Evolutionary conservation across 2,888 invertebrate genomes (phyloP).

Genomic region (Hydriomena furcata): DNA sequence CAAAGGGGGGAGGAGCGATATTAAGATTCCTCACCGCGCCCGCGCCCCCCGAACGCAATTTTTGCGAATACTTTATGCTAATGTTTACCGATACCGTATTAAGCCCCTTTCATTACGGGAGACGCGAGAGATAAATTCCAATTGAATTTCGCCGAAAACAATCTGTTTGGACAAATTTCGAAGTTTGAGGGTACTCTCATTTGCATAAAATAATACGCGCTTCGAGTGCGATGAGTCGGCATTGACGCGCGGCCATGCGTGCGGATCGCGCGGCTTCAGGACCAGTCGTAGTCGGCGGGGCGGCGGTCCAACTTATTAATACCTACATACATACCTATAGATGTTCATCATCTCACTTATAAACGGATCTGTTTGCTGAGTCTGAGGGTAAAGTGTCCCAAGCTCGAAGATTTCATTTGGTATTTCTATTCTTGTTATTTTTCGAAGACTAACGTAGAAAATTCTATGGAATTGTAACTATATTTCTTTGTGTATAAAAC

Average conservation of each 20-base stretch:
- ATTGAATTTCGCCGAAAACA: slow-evolving; percentile 68
- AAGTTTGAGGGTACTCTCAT: slow-evolving; percentile 54
- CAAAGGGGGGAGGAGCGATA: slow-evolving; percentile 38
- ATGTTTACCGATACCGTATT: slow-evolving; percentile 65
- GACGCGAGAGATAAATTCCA: slow-evolving; percentile 54
- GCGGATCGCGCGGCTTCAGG: too few relatives aligned
- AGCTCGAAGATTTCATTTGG: too few relatives aligned
- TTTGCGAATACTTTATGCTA: slow-evolving; percentile 69
- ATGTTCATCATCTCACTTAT: neutral
- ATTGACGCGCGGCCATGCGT: slow-evolving; percentile 7
- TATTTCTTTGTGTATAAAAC: too few relatives aligned
- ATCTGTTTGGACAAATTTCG: slow-evolving; percentile 67
- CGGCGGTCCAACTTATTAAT: neutral
- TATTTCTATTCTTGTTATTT: too few relatives aligned
- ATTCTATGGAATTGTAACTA: too few relatives aligned
- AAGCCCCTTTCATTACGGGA: slow-evolving; percentile 62
- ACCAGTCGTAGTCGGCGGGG: too few relatives aligned
- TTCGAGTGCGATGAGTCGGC: slow-evolving; percentile 14
- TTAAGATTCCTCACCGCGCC: slow-evolving; percentile 59
- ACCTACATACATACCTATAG: neutral
- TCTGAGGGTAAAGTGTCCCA: too few relatives aligned
- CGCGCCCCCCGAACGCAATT: slow-evolving; percentile 56
- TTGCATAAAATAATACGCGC: slow-evolving; percentile 62
- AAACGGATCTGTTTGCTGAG: neutral
- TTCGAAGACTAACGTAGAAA: too few relatives aligned